phyloP scores from a whole-genome alignment of 2,888 invertebrate species.

The Platerodrilus igneus region DNA sequence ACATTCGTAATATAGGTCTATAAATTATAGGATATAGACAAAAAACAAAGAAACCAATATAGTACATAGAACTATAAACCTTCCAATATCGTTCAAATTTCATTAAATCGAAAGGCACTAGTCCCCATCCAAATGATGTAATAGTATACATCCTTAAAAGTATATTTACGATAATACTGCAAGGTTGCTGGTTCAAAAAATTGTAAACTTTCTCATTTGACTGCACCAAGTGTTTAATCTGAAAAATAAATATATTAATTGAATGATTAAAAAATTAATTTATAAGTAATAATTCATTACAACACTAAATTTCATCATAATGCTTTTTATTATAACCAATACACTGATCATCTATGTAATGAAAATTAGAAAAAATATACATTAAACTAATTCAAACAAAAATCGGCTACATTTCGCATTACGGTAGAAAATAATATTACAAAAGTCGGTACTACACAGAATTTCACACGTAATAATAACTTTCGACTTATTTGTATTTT shows the following conservation, averaged over 20 bases:
- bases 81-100: constrained; percentile 64
- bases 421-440: too few species aligned
- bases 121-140: constrained; percentile 79
- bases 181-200: constrained; percentile 45
- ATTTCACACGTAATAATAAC: too few species aligned
- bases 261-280: too few species aligned
- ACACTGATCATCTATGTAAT: too few species aligned
- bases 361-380: too few species aligned
- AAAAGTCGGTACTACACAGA: too few species aligned
- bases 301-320: too few species aligned
- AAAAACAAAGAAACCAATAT: constrained; percentile 65
- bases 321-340: too few species aligned
- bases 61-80: constrained; percentile 61
- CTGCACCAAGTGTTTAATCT: constrained; percentile 55
- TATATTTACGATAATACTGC: constrained; percentile 52
- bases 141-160: constrained; percentile 69
- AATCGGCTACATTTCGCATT: too few species aligned
- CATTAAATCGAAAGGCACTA: constrained; percentile 70
- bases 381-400: too few species aligned
- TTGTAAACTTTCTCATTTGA: constrained; percentile 51
- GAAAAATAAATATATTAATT: constrained; percentile 32
- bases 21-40: constrained; percentile 61
- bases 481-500: too few species aligned
- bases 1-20: constrained; percentile 43
- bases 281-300: too few species aligned